Conservation (phyloP, 2,888 invertebrate genomes). For the Phengaris alcon region DNA sequence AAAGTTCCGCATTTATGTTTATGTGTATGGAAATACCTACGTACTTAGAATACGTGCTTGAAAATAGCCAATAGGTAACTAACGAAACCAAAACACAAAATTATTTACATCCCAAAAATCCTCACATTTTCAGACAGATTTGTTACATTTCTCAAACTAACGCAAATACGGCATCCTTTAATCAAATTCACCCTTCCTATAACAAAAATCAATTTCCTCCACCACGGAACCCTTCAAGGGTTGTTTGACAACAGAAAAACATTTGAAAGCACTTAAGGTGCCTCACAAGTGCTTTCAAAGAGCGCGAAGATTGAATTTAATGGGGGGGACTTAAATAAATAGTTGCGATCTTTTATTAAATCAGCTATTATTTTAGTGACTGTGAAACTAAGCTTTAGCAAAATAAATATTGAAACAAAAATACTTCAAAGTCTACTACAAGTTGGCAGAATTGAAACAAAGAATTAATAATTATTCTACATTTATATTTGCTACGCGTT, state of each 20-base stretch:
- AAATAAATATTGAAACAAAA: neutral
- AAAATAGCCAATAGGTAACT: too few species aligned
- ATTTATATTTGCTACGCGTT: too few species aligned
- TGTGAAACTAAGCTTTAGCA: neutral
- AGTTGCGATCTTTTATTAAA: neutral
- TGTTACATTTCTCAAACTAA: constrained; percentile 4
- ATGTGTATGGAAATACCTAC: too few species aligned
- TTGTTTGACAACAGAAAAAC: constrained; percentile 45
- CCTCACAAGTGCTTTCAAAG: constrained; percentile 43
- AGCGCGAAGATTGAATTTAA: constrained; percentile 54
- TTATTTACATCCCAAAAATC: neutral
- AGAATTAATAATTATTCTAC: too few species aligned
- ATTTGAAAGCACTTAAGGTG: constrained; percentile 42
- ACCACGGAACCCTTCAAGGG: constrained; percentile 32
- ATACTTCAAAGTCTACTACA: neutral
- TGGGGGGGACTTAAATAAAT: constrained; percentile 37
- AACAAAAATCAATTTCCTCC: constrained; percentile 24
- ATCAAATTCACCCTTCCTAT: constrained; percentile 26
- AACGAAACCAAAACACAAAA: too few species aligned
- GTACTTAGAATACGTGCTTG: too few species aligned
- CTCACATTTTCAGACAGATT: neutral
- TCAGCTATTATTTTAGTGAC: neutral
- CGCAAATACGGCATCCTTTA: constrained; percentile 21
- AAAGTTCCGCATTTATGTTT: too few species aligned
- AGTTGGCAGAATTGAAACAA: too few species aligned